These are phyloP conservation scores for Limnothrissa miodon DNA, from an alignment of 2,113 vertebrate genomes.

Conservation along the genomic window DNA sequence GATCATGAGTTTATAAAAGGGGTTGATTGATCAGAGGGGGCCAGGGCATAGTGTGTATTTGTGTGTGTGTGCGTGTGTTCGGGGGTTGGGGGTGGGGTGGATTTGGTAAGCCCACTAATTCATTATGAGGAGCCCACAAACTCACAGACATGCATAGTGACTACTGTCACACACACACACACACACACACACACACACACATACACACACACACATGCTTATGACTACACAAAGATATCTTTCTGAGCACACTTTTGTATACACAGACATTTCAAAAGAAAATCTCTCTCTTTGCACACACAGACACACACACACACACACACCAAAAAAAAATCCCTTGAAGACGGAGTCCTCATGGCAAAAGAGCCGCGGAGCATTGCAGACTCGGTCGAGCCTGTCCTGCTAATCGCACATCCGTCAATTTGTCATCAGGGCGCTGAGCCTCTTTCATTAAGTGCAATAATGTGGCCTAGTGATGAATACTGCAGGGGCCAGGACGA, in stretches of 20 bases:
- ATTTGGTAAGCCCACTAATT: slow-evolving; percentile 82
- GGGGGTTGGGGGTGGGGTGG: too few species aligned
- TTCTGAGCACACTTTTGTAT: background rate
- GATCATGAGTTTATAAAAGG: slow-evolving; percentile 83
- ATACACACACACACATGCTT: slow-evolving; percentile 19
- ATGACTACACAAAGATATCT: slow-evolving; percentile 11
- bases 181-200: slow-evolving; percentile 16
- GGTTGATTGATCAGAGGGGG: slow-evolving; percentile 77
- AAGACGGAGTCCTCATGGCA: slow-evolving; percentile 51
- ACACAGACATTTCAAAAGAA: background rate
- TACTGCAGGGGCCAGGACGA: slow-evolving; percentile 73
- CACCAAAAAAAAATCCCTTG: background rate
- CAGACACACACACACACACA: slow-evolving; percentile 16
- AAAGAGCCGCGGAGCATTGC: slow-evolving; percentile 67
- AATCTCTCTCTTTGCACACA: background rate
- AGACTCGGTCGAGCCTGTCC: slow-evolving; percentile 66
- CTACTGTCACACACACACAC: background rate
- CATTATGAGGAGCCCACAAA: slow-evolving; percentile 74
- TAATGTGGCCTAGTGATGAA: slow-evolving; percentile 88
- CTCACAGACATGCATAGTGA: background rate
- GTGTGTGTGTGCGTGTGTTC: too few species aligned
- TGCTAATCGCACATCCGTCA: slow-evolving; percentile 88
- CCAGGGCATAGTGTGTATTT: slow-evolving; percentile 67
- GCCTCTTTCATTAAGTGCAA: slow-evolving; percentile 89
- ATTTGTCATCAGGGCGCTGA: slow-evolving; percentile 84